Conservation (phyloP, 1,140 invertebrate species). For the Drosophila hydei region DNA sequence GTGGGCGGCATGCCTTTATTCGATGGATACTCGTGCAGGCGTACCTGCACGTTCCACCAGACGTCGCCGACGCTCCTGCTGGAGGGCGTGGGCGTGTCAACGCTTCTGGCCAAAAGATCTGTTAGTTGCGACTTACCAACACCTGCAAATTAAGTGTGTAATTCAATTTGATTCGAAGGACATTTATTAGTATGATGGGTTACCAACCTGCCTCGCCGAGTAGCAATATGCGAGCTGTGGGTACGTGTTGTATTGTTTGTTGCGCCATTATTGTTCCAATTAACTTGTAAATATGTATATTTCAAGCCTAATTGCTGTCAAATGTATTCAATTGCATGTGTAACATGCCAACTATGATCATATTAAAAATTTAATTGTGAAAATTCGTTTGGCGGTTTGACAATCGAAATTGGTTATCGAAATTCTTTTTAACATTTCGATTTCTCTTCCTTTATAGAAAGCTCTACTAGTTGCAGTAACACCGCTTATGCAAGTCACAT, state of each 20-base stretch:
- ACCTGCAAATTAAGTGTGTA: constrained; percentile 19
- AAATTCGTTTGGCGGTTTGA: constrained; percentile 9
- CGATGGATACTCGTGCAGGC: constrained; percentile 52
- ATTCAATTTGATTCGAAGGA: neutral
- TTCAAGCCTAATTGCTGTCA: neutral
- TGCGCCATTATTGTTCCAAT: constrained; percentile 20
- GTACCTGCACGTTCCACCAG: constrained; percentile 56
- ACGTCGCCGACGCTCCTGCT: constrained; percentile 35
- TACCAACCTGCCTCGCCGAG: constrained; percentile 53
- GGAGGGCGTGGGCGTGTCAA: constrained; percentile 44
- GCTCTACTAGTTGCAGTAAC: too few relatives aligned
- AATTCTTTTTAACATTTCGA: neutral
- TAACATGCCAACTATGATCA: constrained; percentile 8
- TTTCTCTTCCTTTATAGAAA: too few relatives aligned
- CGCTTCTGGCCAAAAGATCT: constrained; percentile 53
- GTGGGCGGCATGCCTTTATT: constrained; percentile 31
- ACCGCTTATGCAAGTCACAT: neutral
- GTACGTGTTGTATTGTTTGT: constrained; percentile 36
- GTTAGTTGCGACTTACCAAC: constrained; percentile 63
- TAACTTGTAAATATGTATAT: constrained; percentile 6
- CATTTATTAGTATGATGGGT: neutral
- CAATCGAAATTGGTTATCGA: constrained; percentile 9
- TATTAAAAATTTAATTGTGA: constrained; percentile 1
- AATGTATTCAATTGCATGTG: neutral
- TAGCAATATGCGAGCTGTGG: constrained; percentile 54